phyloP scores from a whole-genome alignment of 2,113 vertebrate genomes.

The Vimba vimba region DNA sequence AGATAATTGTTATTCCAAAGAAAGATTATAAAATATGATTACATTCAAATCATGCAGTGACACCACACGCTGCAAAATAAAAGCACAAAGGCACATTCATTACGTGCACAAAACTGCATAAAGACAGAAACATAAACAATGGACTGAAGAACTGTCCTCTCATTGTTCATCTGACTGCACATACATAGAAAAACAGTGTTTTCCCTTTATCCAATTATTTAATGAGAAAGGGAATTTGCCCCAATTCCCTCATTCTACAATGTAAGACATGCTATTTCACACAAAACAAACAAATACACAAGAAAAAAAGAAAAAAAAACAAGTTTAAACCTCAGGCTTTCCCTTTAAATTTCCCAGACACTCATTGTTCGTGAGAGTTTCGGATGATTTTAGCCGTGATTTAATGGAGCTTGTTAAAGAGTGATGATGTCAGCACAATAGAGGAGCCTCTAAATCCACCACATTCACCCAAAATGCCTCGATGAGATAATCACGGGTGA shows the following conservation, averaged over 20 bases:
- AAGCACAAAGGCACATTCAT: conserved; percentile 48
- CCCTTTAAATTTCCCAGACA: conserved; percentile 76
- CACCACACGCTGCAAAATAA: conserved; percentile 17
- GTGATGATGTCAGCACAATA: conserved; percentile 88
- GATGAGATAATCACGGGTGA: conserved; percentile 87
- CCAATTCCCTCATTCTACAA: conserved; percentile 65
- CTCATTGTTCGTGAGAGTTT: conserved; percentile 76
- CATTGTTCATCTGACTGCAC: conserved; percentile 56
- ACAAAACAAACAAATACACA: conserved; percentile 41
- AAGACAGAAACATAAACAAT: conserved; percentile 39
- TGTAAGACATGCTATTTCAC: conserved; percentile 49
- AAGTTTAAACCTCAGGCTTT: conserved; percentile 44
- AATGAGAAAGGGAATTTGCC: conserved; percentile 67
- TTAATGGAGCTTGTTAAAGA: conserved; percentile 83
- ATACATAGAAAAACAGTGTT: conserved; percentile 64
- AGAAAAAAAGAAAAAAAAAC: conserved; percentile 24
- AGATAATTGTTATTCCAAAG: conserved; percentile 42
- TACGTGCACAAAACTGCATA: conserved; percentile 36
- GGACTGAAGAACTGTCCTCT: conserved; percentile 40
- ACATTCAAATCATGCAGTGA: conserved; percentile 42
- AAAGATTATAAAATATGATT: conserved; percentile 46
- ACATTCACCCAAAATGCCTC: conserved; percentile 89
- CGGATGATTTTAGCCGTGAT: conserved; percentile 80
- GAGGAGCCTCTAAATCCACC: conserved; percentile 88
- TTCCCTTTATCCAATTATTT: conserved; percentile 68